A percentile compares a stretch with the other conserved stretches of the same genome.
Evolutionary conservation across 2,888 invertebrate genomes (phyloP).

Genomic region (Xiphydria camelus): DNA sequence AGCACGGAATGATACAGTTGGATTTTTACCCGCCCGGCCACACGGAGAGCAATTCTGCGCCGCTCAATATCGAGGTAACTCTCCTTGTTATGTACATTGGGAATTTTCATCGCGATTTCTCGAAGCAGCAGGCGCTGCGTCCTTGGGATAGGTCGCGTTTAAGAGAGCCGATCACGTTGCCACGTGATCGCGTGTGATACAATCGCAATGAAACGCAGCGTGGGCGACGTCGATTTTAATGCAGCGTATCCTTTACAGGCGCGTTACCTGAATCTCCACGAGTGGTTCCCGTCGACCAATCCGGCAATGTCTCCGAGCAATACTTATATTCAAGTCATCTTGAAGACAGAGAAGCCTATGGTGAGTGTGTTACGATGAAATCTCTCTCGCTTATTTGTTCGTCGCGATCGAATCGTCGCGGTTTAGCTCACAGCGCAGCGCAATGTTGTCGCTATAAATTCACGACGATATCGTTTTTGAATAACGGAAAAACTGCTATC

Average conservation of each 20-base stretch:
- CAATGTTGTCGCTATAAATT: too few relatives aligned
- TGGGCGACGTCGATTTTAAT: too few relatives aligned
- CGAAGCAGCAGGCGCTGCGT: too few relatives aligned
- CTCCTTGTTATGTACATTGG: too few relatives aligned
- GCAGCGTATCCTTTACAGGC: conserved; percentile 62
- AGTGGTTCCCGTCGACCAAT: conserved; percentile 74
- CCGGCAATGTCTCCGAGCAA: conserved; percentile 69
- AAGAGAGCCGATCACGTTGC: too few relatives aligned
- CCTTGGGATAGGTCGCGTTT: too few relatives aligned
- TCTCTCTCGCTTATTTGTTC: not conserved
- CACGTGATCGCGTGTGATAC: conserved; percentile 11
- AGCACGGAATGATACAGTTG: conserved; percentile 68
- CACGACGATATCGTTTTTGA: too few relatives aligned
- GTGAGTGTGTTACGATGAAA: conserved; percentile 34
- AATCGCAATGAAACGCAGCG: too few relatives aligned
- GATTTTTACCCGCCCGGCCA: conserved; percentile 64
- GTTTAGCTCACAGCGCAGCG: too few relatives aligned
- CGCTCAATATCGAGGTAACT: conserved; percentile 74
- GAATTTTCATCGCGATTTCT: too few relatives aligned
- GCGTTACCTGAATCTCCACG: conserved; percentile 78
- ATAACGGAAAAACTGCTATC: too few relatives aligned
- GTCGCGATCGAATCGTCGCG: too few relatives aligned
- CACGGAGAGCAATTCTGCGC: conserved; percentile 62
- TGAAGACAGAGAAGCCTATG: conserved; percentile 62
- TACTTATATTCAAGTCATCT: conserved; percentile 63